Conservation (phyloP, 2,113 vertebrate species). For the Aegotheles bennettii region DNA sequence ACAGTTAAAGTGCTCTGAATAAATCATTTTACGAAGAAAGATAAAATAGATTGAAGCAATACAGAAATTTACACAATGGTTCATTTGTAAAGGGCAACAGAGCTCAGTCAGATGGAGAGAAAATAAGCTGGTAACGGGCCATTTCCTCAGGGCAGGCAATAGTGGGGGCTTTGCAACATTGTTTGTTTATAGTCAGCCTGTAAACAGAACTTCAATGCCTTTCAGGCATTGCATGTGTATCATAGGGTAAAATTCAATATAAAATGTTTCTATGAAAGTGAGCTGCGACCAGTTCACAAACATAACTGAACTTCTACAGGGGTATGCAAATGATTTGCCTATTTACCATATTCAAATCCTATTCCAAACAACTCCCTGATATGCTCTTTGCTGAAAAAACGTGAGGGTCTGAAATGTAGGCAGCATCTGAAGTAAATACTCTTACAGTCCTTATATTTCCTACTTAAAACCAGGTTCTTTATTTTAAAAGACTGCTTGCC, state of each 20-base stretch:
- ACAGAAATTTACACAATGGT: background rate
- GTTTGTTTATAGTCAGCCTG: background rate
- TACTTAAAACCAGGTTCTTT: background rate
- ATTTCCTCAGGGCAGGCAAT: background rate
- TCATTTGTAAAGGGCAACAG: slow-evolving; percentile 3
- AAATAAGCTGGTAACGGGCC: background rate
- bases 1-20: background rate
- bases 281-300: background rate
- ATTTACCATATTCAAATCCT: background rate
- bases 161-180: background rate
- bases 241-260: background rate
- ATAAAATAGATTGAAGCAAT: slow-evolving; percentile 6
- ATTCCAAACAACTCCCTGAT: background rate
- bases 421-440: background rate
- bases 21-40: background rate
- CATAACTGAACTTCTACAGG: background rate
- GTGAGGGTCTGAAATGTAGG: background rate
- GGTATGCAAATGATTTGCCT: background rate
- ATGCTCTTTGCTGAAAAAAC: background rate
- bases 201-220: background rate
- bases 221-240: background rate
- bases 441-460: background rate
- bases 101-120: slow-evolving; percentile 9
- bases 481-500: background rate
- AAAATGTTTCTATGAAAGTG: background rate